phyloP scores from a whole-genome alignment of 1,140 invertebrate genomes.

The Nasonia longicornis region DNA sequence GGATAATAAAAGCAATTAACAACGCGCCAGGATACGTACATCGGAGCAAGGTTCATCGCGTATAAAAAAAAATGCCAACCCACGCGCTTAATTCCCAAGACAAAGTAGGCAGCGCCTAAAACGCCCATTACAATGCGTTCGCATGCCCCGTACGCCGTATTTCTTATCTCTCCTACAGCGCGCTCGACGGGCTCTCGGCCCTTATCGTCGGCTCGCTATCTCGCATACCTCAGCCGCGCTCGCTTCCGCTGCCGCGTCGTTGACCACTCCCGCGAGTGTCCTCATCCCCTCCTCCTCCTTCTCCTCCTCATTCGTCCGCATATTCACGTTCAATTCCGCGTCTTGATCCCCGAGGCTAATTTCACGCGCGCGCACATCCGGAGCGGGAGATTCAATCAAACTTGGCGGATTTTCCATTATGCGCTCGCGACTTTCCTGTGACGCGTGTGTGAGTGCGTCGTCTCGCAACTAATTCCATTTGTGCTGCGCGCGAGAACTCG shows the following conservation, averaged over 20 bases:
- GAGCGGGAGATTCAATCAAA: conserved; percentile 58
- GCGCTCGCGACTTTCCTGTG: conserved; percentile 27
- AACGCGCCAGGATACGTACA: too few relatives aligned
- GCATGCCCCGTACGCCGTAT: neutral
- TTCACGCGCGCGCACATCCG: neutral
- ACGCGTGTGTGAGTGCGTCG: too few relatives aligned
- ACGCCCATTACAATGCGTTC: conserved; percentile 12
- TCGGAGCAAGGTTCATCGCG: neutral
- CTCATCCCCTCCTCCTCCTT: neutral
- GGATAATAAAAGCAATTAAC: too few relatives aligned
- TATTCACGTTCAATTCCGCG: neutral
- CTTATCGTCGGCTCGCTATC: neutral
- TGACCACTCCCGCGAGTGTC: neutral
- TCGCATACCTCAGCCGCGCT: neutral
- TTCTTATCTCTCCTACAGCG: neutral
- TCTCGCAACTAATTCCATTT: conserved; percentile 33
- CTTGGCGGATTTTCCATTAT: conserved; percentile 64
- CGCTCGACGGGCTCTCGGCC: neutral
- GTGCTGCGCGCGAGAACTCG: neutral
- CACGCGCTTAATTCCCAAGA: neutral
- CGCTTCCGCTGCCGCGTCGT: conserved; percentile 9
- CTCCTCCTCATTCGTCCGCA: neutral
- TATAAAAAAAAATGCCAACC: neutral
- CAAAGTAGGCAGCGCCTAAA: neutral
- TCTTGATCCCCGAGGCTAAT: neutral